Base-by-base conservation (phyloP, 2,113 vertebrate genomes). In the Todiramphus chloris region DNA sequence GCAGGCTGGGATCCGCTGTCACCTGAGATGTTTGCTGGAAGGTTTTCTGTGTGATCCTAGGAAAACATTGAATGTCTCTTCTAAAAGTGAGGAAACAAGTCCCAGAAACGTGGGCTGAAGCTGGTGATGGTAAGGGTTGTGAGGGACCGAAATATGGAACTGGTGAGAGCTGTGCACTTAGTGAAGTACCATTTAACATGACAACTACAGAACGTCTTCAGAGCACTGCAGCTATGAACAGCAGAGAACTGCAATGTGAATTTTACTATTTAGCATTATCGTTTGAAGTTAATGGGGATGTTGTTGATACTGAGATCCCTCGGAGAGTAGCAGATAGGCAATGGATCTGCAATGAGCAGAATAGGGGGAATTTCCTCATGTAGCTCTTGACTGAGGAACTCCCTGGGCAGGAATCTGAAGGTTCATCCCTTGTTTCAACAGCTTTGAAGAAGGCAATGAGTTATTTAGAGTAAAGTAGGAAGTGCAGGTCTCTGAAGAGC, bases 91-190 rank as follows among this genome's bases (percentile, higher is more conserved):
- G 35, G 14, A 75, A 56, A 35, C 7, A 3, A 43, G 10, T 64
- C 10, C 2, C 24, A 8, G 4, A 27, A 31, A 3, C 5, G 17
- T 67, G 24, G 69, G 39, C 50, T 46, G 31, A 64, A 18, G 16
- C 16, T 63, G 16, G 46, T 0, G 1, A 16, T 72, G 6, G 0
- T 27, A 59, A 50, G 27, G 37, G 12, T 8, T 50, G 30, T 13
- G 20, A 5, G n/a, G n/a, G 10, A 59, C 58, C 0, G 0, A 80
- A 83, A 59, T 28, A 17, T 20, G 16, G 58, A 53, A 30, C 3
- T 35, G n/a, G 11, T 72, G 37, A 72, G 15, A 77, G 23, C 48
- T 43, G 24, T 53, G 41, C 30, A 25, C 33, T 68, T 70, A 20
- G 9, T 25, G 3, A 48, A 48, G 11, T 19, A 27, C 16, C 19